phyloP scores from a whole-genome alignment of 92 coral and sea anemone genomes.

The Galaxea fascicularis region DNA sequence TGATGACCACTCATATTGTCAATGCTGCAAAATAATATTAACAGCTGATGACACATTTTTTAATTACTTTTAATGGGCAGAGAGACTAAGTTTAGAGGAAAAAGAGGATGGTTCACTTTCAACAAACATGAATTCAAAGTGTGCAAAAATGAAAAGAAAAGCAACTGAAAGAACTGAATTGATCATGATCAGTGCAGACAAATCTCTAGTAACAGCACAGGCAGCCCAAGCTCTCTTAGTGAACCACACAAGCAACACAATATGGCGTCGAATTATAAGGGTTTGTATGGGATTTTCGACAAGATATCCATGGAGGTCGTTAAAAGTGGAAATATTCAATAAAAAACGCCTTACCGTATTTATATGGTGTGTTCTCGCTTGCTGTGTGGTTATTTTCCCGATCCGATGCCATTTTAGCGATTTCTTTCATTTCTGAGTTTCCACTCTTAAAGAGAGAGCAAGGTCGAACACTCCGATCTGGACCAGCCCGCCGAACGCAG shows the following conservation, averaged over 20 bases:
- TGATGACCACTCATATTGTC: too few relatives aligned
- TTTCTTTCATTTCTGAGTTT: neutral
- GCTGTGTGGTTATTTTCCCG: constrained; percentile 20
- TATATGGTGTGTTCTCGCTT: constrained; percentile 23
- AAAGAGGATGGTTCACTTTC: too few relatives aligned
- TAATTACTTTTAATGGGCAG: too few relatives aligned
- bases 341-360: constrained; percentile 15
- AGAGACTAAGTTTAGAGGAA: too few relatives aligned
- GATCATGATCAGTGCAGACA: too few relatives aligned
- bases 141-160: too few relatives aligned
- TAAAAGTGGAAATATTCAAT: constrained; percentile 17
- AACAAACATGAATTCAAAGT: too few relatives aligned
- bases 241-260: constrained; percentile 21
- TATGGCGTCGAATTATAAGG: constrained; percentile 35
- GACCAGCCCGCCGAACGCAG: neutral
- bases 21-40: too few relatives aligned
- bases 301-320: constrained; percentile 18
- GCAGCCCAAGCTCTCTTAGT: constrained; percentile 33
- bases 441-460: neutral
- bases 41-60: too few relatives aligned
- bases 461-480: neutral
- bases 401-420: neutral
- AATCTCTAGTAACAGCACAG: too few relatives aligned
- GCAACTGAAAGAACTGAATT: too few relatives aligned
- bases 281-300: constrained; percentile 34